Conservation (phyloP, 1,140 invertebrate genomes). For the Camponotus pennsylvanicus region DNA sequence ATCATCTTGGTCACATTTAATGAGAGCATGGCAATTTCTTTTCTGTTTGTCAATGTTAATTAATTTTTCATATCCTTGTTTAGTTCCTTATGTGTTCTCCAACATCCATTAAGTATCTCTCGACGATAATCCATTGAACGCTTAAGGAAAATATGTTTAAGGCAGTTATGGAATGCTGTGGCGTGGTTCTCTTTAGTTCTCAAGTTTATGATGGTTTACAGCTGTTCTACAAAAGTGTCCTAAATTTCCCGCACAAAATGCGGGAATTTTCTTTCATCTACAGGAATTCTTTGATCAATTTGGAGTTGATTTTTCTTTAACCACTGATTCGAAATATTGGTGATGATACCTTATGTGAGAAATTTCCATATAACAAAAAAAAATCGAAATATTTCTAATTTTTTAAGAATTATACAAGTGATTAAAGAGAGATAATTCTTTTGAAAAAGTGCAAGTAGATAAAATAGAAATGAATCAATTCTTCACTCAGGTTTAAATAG, state of each 20-base stretch:
- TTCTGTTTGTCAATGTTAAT: background rate
- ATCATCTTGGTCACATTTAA: conserved; percentile 21
- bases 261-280: background rate
- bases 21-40: background rate
- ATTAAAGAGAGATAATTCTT: background rate
- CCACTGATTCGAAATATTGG: background rate
- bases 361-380: conserved; percentile 2
- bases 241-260: background rate
- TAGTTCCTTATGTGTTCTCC: background rate
- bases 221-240: conserved; percentile 1
- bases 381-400: background rate
- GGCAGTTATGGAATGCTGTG: background rate
- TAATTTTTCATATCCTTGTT: background rate
- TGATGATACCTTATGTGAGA: background rate
- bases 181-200: background rate
- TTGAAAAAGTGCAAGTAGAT: background rate
- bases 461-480: background rate
- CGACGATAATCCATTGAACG: background rate
- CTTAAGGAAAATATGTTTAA: background rate
- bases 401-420: background rate
- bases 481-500: background rate
- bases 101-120: background rate
- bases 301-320: conserved; percentile 9
- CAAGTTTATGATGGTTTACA: background rate
- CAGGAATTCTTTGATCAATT: background rate